Evolutionary conservation across 2,888 invertebrate species (phyloP).

Genomic region (Nomada goodeniana): DNA sequence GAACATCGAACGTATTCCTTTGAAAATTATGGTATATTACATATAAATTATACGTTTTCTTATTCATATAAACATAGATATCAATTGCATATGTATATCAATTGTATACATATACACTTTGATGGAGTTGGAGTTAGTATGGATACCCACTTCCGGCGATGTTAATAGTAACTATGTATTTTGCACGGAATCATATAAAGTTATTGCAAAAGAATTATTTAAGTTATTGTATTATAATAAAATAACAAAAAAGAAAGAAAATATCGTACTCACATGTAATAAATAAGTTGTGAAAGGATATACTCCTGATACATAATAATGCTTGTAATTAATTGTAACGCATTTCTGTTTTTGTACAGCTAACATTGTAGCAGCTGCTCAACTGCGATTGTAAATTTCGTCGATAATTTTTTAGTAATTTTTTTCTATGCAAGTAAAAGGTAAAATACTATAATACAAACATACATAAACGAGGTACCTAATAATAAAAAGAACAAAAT

Average conservation of each 20-base stretch:
- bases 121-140: conserved; percentile 38
- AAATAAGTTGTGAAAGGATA: conserved; percentile 20
- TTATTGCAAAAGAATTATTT: conserved; percentile 67
- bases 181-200: conserved; percentile 45
- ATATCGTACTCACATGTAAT: conserved; percentile 49
- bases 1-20: conserved; percentile 32
- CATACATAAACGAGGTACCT: conserved; percentile 47
- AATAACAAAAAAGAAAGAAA: conserved; percentile 71
- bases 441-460: conserved; percentile 39
- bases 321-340: conserved; percentile 58
- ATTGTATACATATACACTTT: conserved; percentile 50
- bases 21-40: conserved; percentile 29
- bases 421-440: conserved; percentile 56
- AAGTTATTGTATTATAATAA: conserved; percentile 77
- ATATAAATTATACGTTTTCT: conserved; percentile 52
- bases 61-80: conserved; percentile 51
- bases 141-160: conserved; percentile 36
- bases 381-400: conserved; percentile 66
- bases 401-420: conserved; percentile 53
- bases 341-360: conserved; percentile 64
- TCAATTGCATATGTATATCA: conserved; percentile 28
- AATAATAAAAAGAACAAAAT: conserved; percentile 59
- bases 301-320: conserved; percentile 46
- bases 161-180: conserved; percentile 44
- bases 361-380: conserved; percentile 61